Conservation (phyloP, 2,888 invertebrate species). For the Diplazon laetatorius region DNA sequence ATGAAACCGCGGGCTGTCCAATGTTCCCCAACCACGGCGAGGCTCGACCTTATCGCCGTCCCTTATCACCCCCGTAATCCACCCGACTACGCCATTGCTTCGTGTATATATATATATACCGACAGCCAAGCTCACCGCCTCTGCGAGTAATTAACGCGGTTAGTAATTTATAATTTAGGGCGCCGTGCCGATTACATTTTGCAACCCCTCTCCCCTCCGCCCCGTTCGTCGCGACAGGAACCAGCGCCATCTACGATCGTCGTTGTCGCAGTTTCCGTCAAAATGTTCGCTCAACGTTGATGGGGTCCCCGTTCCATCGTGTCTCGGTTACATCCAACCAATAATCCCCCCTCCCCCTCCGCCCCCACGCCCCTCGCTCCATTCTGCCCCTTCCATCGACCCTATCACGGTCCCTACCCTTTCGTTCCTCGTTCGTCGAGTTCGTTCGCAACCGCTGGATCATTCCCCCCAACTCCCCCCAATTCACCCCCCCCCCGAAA, state of each 20-base stretch:
- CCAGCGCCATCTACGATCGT: constrained; percentile 14
- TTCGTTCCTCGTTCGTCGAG: constrained; percentile 59
- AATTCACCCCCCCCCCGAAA: no score
- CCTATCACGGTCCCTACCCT: constrained; percentile 34
- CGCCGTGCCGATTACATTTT: constrained; percentile 81
- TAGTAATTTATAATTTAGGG: constrained; percentile 81
- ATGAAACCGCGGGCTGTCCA: constrained; percentile 8
- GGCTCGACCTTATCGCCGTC: background rate
- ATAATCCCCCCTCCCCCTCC: constrained; percentile 16
- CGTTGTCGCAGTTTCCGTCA: constrained; percentile 20
- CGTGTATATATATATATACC: no score
- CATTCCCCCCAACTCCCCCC: no score
- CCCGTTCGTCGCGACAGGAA: constrained; percentile 65
- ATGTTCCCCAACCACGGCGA: background rate
- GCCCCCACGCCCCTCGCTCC: constrained; percentile 46
- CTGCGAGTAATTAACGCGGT: constrained; percentile 81
- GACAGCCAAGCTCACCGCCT: constrained; percentile 77
- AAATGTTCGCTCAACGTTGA: background rate
- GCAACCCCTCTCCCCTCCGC: no score
- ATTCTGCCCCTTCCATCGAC: constrained; percentile 46
- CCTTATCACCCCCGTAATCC: background rate
- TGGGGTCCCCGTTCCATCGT: constrained; percentile 1
- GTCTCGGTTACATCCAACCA: background rate
- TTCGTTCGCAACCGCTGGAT: constrained; percentile 68
- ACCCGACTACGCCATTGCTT: constrained; percentile 72